Evolutionary conservation across 1,140 invertebrate genomes (phyloP).

Genomic region (Leptonema lineaticorne): DNA sequence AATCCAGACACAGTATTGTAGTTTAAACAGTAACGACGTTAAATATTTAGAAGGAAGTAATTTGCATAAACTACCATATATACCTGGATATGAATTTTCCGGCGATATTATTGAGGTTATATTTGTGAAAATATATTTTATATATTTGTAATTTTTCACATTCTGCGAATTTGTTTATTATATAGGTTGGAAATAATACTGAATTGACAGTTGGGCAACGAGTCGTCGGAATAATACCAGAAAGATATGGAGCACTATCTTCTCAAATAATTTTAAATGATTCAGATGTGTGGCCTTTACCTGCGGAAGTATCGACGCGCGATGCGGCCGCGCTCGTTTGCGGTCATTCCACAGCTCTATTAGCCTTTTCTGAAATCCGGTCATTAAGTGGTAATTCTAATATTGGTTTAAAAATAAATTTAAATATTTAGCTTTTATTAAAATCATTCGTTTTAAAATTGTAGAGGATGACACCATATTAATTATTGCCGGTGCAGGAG

Average conservation of each 20-base stretch:
- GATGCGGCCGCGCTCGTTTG: constrained; percentile 56
- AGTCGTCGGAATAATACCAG: constrained; percentile 27
- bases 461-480: constrained; percentile 52
- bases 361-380: constrained; percentile 56
- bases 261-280: constrained; percentile 40
- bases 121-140: not conserved
- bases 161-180: not conserved
- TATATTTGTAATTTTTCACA: not conserved
- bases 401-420: too few species aligned
- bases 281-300: constrained; percentile 57
- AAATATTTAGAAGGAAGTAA: constrained; percentile 37
- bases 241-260: constrained; percentile 28
- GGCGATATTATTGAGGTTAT: constrained; percentile 54
- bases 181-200: constrained; percentile 25
- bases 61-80: constrained; percentile 50
- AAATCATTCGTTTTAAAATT: constrained; percentile 6
- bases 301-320: constrained; percentile 50
- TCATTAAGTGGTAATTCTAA: constrained; percentile 47
- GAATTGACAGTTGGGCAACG: constrained; percentile 30
- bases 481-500: constrained; percentile 59
- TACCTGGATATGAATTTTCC: constrained; percentile 58
- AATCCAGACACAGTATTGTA: constrained; percentile 56
- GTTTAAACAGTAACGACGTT: constrained; percentile 60
- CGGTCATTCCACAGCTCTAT: constrained; percentile 57
- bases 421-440: not conserved